Evolutionary conservation across 2,797 vertebrate species (phyloP).

Genomic region (Pterois miles): DNA sequence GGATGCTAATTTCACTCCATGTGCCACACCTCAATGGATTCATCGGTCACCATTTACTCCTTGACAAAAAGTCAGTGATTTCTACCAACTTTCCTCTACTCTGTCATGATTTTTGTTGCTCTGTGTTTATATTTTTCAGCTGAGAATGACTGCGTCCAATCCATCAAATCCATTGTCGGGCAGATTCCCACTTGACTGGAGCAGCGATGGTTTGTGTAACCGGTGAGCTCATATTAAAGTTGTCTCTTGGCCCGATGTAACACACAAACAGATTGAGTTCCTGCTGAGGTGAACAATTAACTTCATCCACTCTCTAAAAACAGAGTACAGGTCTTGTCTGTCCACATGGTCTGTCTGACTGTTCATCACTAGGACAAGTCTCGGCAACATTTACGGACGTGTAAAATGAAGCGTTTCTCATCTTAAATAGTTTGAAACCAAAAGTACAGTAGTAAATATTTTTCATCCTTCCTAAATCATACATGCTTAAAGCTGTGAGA

Average conservation of each 20-base stretch:
- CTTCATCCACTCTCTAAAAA: background rate
- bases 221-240: background rate
- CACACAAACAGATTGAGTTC: background rate
- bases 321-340: background rate
- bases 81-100: background rate
- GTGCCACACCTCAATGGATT: background rate
- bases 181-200: background rate
- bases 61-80: background rate
- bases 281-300: background rate
- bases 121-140: background rate
- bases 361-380: background rate
- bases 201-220: background rate
- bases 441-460: no score
- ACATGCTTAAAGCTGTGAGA: background rate
- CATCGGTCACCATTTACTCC: background rate
- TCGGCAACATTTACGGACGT: no score
- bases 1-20: background rate
- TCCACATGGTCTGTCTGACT: background rate
- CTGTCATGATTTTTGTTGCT: background rate
- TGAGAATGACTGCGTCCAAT: background rate
- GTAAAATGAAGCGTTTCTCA: no score
- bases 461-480: background rate
- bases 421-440: background rate
- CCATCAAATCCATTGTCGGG: background rate
- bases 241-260: background rate